Evolutionary conservation across 1,140 invertebrate genomes (phyloP), one percentile per base, ranked within the genome.

Genomic region (Bombus huntii): DNA sequence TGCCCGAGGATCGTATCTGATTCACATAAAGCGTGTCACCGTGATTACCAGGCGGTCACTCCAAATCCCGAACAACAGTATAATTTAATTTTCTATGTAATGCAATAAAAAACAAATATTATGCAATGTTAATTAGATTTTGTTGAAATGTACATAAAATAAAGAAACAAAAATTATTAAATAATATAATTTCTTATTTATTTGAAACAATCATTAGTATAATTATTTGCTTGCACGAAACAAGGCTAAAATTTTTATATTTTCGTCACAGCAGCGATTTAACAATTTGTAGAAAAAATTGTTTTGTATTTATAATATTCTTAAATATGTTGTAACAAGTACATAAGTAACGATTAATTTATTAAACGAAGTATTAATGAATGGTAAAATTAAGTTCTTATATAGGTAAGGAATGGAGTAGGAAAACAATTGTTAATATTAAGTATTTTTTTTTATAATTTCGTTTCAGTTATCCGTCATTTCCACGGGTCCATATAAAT

Each of bases 401-500:
- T 18, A 62, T n/a, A 28, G n/a, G 62, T 37, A 8, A 39, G 39
- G 53, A 39, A 62, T 80, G 59, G 22, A 47, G 47, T 53, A 57
- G 25, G 25, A 44, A 77, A 83, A 83, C 34, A 44, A 83, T 74
- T 28, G 53, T 66, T 68, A 72, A 80, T 72, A 62, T 4, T 80
- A 78, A 39, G 3, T 57, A 66, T 22, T 71, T 25, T 47, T 83
- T 79, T 84, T 79, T 79, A 79, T 70, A 79, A 84, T 79, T 80
- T 85, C 25, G 15, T 65, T 72, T 74, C 18, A 66, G 0, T 76
- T 65, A 59, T 68, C 59, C 44, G 59, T 37, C 15, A n/a, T 66
- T 65, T 53, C 8, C 44, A 73, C 47, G 31, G 37, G 31, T 68
- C 0, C 66, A 70, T 80, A 80, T 85, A 80, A 85, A 85, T 72